Percentiles rank a stretch among this genome's conserved stretches.
These are phyloP conservation scores for Torymus tubicola DNA, from an alignment of 2,888 invertebrate genomes.

Conservation along the genomic window DNA sequence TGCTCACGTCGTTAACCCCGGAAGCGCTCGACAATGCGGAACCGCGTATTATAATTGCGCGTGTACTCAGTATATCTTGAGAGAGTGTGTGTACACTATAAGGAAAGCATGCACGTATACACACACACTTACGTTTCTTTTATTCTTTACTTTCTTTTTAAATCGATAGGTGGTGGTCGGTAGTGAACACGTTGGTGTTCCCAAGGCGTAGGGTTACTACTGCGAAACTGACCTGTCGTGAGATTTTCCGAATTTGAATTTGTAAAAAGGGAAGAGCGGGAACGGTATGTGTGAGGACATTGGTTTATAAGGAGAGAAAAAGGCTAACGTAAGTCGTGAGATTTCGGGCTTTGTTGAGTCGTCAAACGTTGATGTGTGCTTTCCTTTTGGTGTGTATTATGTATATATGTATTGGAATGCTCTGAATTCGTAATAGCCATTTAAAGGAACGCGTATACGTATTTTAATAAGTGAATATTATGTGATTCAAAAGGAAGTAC, in stretches of 20 bases:
- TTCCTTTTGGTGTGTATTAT: neutral
- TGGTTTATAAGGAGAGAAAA: conserved; percentile 30
- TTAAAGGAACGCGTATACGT: conserved; percentile 47
- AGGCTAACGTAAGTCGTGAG: conserved; percentile 72
- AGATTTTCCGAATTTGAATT: conserved; percentile 68
- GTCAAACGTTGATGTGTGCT: conserved; percentile 67
- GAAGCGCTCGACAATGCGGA: conserved; percentile 63
- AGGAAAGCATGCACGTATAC: neutral
- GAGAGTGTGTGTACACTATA: neutral
- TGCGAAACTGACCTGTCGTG: conserved; percentile 49
- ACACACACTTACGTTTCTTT: too few relatives aligned
- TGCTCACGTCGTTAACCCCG: conserved; percentile 59
- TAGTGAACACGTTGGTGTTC: conserved; percentile 65
- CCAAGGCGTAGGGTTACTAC: conserved; percentile 76
- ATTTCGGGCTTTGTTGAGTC: conserved; percentile 68
- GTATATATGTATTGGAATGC: conserved; percentile 7
- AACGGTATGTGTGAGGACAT: conserved; percentile 56
- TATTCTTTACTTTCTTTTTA: conserved; percentile 9
- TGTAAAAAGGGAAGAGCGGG: conserved; percentile 56
- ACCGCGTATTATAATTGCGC: conserved; percentile 40
- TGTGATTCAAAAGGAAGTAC: too few relatives aligned
- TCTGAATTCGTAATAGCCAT: conserved; percentile 61
- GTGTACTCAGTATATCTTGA: too few relatives aligned
- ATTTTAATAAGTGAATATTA: too few relatives aligned
- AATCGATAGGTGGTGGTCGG: neutral